A percentile compares a stretch with the other conserved stretches of the same genome.
phyloP scores from a whole-genome alignment of 2,888 invertebrate species.

The Nephrotoma appendiculata region DNA sequence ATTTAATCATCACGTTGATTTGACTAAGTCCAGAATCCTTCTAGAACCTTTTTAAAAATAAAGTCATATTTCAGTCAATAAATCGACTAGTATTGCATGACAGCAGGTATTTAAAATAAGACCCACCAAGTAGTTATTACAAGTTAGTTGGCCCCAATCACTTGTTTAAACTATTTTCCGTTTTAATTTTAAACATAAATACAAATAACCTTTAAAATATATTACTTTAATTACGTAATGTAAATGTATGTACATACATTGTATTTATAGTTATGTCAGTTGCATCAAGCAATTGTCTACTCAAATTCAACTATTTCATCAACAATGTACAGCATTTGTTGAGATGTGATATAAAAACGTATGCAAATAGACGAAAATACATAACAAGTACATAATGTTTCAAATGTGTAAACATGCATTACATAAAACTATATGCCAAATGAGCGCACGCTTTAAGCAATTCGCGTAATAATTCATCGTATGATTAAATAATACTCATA shows the following conservation, averaged over 20 bases:
- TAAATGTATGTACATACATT: neutral
- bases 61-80: too few relatives aligned
- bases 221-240: neutral
- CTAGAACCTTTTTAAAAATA: too few relatives aligned
- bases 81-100: too few relatives aligned
- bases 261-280: neutral
- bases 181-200: neutral
- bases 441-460: neutral
- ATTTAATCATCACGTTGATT: too few relatives aligned
- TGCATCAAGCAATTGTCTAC: neutral
- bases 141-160: neutral
- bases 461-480: neutral
- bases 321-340: neutral
- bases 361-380: neutral
- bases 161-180: neutral
- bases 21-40: too few relatives aligned
- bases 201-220: neutral
- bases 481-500: too few relatives aligned
- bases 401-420: neutral
- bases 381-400: neutral
- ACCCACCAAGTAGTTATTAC: too few relatives aligned
- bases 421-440: neutral
- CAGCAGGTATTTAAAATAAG: too few relatives aligned
- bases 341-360: neutral
- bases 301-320: neutral